Evolutionary conservation across 2,888 invertebrate species (phyloP), one percentile per base, ranked within the genome.

Genomic region (Boloria selene): DNA sequence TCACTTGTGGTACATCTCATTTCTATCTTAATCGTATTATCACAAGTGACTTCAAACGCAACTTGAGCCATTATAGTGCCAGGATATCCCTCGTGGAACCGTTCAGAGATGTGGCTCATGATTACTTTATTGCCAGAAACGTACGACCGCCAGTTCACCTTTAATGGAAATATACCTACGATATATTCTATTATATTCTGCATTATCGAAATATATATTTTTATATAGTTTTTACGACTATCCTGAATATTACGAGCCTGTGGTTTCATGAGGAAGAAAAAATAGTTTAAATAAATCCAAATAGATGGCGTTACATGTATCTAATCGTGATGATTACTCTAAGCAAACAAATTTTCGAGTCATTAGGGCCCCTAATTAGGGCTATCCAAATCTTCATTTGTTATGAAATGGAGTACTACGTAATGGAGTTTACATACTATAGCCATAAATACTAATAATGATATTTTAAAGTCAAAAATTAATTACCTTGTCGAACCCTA

Each of bases 51-150:
- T 73, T 94, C 93, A 79, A 96, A 98, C 0, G 93, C 92, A 0
- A 96, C 94, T 53, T 94, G 95, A 0, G 94, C 94, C 73, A 95
- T 93, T 13, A 98, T 90, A 52, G 95, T 94, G 0, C 98, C 98
- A 0, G 98, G 98, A 85, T 96, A 99, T 0, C 97, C 97, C 85
- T 98, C 97, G 76, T 97, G 95, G 13, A 95, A 95, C 73, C 97
- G 96, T 5, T 94, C 93, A 56, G 97, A 97, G 1, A 95, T 86
- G 77, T 97, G 95, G 50, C 94, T 94, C 93, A 98, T 94, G 1
- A 94, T 93, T 0, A 98, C 94, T 72, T 93, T 93, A 56, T 90
- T 92, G 0, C 93, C 95, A 47, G 85, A 84, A 0, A 95, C 92
- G 72, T 93, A 88, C 3, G 94, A 93, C 17, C 94, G 90, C 97